Evolutionary conservation across 2,113 vertebrate genomes (phyloP).

Genomic region (Narcine bancroftii): DNA sequence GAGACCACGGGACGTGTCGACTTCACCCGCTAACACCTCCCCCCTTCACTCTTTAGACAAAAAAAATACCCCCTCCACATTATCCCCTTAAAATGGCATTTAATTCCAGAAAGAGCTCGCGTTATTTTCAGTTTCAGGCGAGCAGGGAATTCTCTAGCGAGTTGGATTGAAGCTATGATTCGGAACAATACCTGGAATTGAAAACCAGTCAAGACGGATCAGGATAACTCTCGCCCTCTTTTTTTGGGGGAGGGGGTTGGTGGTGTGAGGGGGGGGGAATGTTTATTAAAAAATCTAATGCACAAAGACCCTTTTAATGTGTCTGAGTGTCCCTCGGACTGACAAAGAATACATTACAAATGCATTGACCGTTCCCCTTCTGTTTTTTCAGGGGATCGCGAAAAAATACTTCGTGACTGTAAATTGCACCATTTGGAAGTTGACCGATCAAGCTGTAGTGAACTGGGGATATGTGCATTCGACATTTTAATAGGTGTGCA

Average conservation of each 20-base stretch:
- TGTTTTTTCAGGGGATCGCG: conserved; percentile 36
- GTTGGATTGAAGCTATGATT: too few species aligned
- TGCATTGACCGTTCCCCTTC: conserved; percentile 37
- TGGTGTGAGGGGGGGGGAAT: too few species aligned
- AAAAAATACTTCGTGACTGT: conserved; percentile 37
- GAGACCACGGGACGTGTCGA: neutral
- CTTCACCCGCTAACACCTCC: neutral
- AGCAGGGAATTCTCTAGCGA: too few species aligned
- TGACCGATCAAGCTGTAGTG: conserved; percentile 35
- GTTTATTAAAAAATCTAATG: conserved; percentile 18
- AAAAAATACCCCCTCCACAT: neutral
- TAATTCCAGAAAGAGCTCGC: neutral
- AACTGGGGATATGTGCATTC: conserved; percentile 34
- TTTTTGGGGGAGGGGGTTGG: too few species aligned
- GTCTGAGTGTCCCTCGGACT: conserved; percentile 16
- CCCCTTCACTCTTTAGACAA: neutral
- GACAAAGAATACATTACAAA: conserved; percentile 1
- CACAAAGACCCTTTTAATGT: conserved; percentile 22
- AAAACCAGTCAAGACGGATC: neutral
- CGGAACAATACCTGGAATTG: neutral
- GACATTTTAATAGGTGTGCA: conserved; percentile 37
- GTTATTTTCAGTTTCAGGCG: conserved; percentile 4
- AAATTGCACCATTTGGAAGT: conserved; percentile 37
- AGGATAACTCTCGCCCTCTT: too few species aligned
- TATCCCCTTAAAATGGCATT: neutral